phyloP scores from a whole-genome alignment of 2,888 invertebrate genomes.

The Tenthredo amoena region DNA sequence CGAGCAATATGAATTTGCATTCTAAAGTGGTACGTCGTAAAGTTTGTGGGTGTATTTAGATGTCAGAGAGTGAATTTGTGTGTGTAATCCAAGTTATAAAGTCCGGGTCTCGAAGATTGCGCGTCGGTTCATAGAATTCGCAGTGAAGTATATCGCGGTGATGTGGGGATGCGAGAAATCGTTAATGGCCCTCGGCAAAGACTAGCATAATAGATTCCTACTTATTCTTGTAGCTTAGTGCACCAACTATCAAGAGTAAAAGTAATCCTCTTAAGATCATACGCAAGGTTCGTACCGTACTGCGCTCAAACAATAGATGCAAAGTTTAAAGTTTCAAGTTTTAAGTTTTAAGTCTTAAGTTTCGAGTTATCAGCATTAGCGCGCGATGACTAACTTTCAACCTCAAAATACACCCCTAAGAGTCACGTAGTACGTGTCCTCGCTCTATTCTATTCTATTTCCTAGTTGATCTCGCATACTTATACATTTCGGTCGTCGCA shows the following conservation, averaged over 20 bases:
- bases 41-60: neutral
- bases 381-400: constrained; percentile 44
- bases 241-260: constrained; percentile 44
- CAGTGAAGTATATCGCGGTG: constrained; percentile 25
- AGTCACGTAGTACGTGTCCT: constrained; percentile 46
- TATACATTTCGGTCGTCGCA: constrained; percentile 30
- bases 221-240: constrained; percentile 44
- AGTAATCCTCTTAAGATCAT: constrained; percentile 53
- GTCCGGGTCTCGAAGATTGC: constrained; percentile 19
- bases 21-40: neutral
- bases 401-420: constrained; percentile 40
- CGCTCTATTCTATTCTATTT: constrained; percentile 1
- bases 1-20: constrained; percentile 15
- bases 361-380: constrained; percentile 17
- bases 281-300: constrained; percentile 45
- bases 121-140: neutral
- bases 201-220: constrained; percentile 40
- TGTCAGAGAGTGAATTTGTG: neutral
- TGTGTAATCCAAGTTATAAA: constrained; percentile 25
- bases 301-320: constrained; percentile 40
- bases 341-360: constrained; percentile 37
- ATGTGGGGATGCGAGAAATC: constrained; percentile 4
- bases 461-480: constrained; percentile 28
- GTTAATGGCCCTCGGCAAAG: constrained; percentile 41
- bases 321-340: constrained; percentile 32